Evolutionary conservation across 1,140 invertebrate genomes (phyloP), one percentile per base, ranked within the genome.

Genomic region (Cepaea nemoralis): DNA sequence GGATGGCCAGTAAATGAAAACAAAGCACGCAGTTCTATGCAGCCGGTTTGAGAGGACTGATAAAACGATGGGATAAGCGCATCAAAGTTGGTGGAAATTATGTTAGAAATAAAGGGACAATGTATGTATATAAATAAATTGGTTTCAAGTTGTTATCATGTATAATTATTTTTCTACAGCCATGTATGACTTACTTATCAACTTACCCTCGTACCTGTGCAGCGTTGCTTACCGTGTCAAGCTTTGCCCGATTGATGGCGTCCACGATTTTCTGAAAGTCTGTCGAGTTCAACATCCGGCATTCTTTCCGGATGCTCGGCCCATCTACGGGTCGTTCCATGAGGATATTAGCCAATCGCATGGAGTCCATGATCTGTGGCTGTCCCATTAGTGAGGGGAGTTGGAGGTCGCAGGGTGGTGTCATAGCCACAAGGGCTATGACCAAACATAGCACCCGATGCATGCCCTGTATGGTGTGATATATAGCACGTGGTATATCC

Each of bases 141-240:
- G n/a, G n/a, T n/a, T n/a, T n/a, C n/a, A n/a, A n/a, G n/a, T n/a
- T n/a, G n/a, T n/a, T n/a, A n/a, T n/a, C n/a, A n/a, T n/a, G n/a
- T n/a, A n/a, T n/a, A n/a, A n/a, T n/a, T n/a, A n/a, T n/a, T n/a
- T n/a, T n/a, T n/a, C n/a, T n/a, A n/a, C n/a, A n/a, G n/a, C n/a
- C n/a, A n/a, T n/a, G n/a, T n/a, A n/a, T n/a, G n/a, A n/a, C n/a
- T n/a, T n/a, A n/a, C n/a, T n/a, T n/a, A n/a, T n/a, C n/a, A n/a
- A n/a, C n/a, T n/a, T n/a, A n/a, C n/a, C n/a, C n/a, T n/a, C n/a
- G n/a, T n/a, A n/a, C n/a, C n/a, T n/a, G n/a, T n/a, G n/a, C n/a
- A n/a, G n/a, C n/a, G n/a, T n/a, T 14, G 31, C 84, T 82, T 33
- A 85, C 84, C 70, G 84, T 85, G 42, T 85, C 84, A 24, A 63